These are phyloP conservation scores for Apodemus agrarius DNA, from an alignment of 2,797 vertebrate genomes.

Conservation along the genomic window DNA sequence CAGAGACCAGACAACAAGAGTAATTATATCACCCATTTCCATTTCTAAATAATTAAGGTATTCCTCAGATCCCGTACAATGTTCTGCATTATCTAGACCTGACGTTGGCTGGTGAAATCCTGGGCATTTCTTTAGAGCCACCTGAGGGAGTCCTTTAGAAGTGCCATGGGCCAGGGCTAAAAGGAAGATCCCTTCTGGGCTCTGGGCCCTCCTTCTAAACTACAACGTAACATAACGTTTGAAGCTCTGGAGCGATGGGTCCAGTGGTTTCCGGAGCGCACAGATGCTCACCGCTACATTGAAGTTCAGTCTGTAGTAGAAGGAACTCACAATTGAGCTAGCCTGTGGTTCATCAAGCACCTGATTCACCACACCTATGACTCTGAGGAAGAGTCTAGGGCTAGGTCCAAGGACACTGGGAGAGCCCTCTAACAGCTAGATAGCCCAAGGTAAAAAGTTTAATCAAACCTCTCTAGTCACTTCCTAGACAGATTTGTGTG, in stretches of 20 bases:
- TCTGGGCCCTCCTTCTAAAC: not conserved
- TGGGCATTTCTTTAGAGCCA: not conserved
- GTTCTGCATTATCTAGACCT: not conserved
- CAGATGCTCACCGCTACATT: not conserved
- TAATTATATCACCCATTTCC: conserved; percentile 48
- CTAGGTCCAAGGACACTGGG: fast-evolving
- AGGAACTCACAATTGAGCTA: not conserved
- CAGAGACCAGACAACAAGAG: conserved; percentile 65
- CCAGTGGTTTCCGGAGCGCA: not conserved
- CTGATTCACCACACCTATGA: not conserved
- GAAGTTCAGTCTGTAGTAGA: not conserved
- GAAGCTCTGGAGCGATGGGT: not conserved
- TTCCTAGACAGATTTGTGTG: not conserved
- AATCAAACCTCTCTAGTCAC: not conserved
- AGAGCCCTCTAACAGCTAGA: not conserved
- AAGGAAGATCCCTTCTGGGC: not conserved
- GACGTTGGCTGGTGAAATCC: not conserved
- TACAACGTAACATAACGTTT: fast-evolving
- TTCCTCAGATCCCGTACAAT: conserved; percentile 77
- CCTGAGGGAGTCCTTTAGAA: not conserved
- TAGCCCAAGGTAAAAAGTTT: not conserved
- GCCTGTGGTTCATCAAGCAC: not conserved
- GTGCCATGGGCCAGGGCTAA: fast-evolving
- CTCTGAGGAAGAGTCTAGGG: not conserved
- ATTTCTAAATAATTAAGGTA: conserved; percentile 83